Conservation (phyloP, 1,140 invertebrate species). For the Diachasmimorpha longicaudata region DNA sequence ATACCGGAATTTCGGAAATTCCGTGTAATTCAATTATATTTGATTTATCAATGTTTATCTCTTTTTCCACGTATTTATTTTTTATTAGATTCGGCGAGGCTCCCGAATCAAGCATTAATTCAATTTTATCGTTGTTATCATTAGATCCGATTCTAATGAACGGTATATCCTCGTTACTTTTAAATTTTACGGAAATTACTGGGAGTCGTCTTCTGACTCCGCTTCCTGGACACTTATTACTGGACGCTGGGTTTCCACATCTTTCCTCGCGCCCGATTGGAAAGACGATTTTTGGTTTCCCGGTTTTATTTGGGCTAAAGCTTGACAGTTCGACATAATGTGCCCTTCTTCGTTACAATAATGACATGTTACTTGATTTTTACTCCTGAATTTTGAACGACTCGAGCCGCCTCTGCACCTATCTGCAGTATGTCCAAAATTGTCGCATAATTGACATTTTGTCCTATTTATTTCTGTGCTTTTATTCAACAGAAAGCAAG, state of each 20-base stretch:
- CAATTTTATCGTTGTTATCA: not conserved
- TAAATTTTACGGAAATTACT: slow-evolving; percentile 7
- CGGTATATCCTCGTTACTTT: slow-evolving; percentile 4
- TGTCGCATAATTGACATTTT: not conserved
- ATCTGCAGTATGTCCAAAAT: not conserved
- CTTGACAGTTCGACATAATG: no score
- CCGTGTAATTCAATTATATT: slow-evolving; percentile 5
- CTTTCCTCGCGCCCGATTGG: not conserved
- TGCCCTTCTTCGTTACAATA: no score
- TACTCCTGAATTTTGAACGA: no score
- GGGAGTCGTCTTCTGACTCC: slow-evolving; percentile 7
- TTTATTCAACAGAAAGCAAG: not conserved
- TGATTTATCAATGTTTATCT: not conserved
- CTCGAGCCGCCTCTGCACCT: not conserved
- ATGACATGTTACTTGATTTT: no score
- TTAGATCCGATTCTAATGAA: not conserved
- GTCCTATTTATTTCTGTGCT: no score
- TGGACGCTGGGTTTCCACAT: not conserved
- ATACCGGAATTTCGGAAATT: not conserved
- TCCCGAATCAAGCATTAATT: slow-evolving; percentile 8
- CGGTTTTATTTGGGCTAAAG: not conserved
- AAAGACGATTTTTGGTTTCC: slow-evolving; percentile 2
- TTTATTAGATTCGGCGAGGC: slow-evolving; percentile 11
- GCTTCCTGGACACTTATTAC: not conserved
- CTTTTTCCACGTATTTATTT: not conserved